Base-by-base conservation (phyloP, 1,140 invertebrate genomes). In the Helicoverpa armigera region DNA sequence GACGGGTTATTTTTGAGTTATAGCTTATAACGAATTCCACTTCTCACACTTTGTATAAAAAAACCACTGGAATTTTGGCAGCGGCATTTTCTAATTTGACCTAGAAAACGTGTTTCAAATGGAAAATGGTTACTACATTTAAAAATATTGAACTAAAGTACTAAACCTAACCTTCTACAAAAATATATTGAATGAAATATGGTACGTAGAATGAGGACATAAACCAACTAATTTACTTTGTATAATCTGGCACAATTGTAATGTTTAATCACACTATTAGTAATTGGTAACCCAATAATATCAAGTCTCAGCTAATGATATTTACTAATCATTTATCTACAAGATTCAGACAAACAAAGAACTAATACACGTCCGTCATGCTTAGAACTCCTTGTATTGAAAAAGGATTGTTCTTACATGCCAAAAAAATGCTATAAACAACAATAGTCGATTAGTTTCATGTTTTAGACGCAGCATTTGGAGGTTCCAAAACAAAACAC, bases 1-100 rank as follows among this genome's bases (percentile, higher is more conserved):
- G 16, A 18, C 11, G n/a, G 63, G 63, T 35, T 67, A 67, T 67
- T 67, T 31, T 65, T 58, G 56, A 58, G 18, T 58, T 58, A 58
- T 58, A 7, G 35, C 35, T 43, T 58, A 58, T 23, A 58, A 54
- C 60, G 29, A 48, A 48, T 65, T 43, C n/a, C 61, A 43, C 14
- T 35, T 65, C 9, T 2, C 43, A 65, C n/a, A 65, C 16, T 48
- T 43, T 50, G n/a, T 67, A 23, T 23, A 23, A 16, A 67, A 48
- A 67, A 50, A 67, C 16, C 4, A 11, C 58, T 29, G 58, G 58
- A 29, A 60, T 60, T 60, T 60, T 60, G 58, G 58, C 23, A 60
- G 18, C 58, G 58, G 58, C 29, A 60, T 60, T 60, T 12, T 13
- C 2, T 13, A 60, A 29, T 60, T 13, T 12, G 58, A 60, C 58